Evolutionary conservation across 2,888 invertebrate species (phyloP), one percentile per base, ranked within the genome.

Genomic region (Eupelmus urozonus): DNA sequence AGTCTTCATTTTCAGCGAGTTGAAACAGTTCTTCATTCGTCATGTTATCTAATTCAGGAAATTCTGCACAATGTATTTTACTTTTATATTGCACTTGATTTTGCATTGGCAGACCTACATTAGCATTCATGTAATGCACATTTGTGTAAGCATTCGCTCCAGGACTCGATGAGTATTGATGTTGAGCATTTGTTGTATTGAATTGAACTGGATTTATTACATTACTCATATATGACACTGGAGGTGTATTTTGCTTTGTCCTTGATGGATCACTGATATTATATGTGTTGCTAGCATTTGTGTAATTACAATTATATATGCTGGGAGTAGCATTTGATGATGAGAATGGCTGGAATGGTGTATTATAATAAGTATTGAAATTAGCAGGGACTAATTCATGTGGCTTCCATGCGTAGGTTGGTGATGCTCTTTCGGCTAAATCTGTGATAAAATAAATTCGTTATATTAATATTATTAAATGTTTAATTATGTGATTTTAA

Each of bases 1-100:
- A 92, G 84, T 95, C 95, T 0, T 92, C 91, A 89, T 94, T 94
- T 62, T 93, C 93, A 84, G 93, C 91, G 23, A 96, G 91, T 85
- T 93, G 93, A 82, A 93, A 92, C 59, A 96, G 90, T 88, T 96
- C 95, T 66, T 95, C 94, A 84, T 92, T 83, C 82, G 90, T 90
- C 81, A 93, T 85, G 66, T 88, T 87, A 79, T 91, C 90, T 25
- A 93, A 85, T 82, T 92, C 91, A 5, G 92, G 92, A 83, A 92
- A 91, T 60, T 90, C 85, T 51, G 87, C 65, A 67, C 87, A 86
- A 76, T 62, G 84, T 63, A 82, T 63, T 49, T 83, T 79, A 25
- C 85, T 73, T n/a, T 76, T 75, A 18, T 71, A 78, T 72, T 79
- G 79, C 71, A 72, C 76, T 75, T 71, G 78, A 66, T 70, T 77